phyloP scores from a whole-genome alignment of 2,797 vertebrate species.

The Prionace glauca region DNA sequence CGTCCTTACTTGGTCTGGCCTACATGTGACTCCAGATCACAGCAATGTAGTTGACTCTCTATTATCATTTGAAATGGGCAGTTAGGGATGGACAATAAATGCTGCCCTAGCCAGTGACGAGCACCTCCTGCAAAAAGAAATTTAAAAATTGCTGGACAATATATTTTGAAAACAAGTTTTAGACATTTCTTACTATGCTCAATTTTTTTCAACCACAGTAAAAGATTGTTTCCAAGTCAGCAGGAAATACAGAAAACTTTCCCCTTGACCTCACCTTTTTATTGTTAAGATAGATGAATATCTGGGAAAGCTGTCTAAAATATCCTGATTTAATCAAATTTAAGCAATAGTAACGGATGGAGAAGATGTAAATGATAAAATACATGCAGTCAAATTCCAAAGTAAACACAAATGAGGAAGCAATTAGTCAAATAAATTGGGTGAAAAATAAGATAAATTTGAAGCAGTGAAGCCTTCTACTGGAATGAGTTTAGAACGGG shows the following conservation, averaged over 20 bases:
- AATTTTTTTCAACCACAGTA: background rate
- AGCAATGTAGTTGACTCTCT: no score
- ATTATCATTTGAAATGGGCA: no score
- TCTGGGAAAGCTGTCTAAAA: background rate
- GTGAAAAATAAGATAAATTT: background rate
- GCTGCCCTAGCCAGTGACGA: no score
- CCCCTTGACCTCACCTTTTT: background rate
- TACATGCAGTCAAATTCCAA: background rate
- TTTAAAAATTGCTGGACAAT: background rate
- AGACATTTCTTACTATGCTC: background rate
- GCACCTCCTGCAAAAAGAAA: no score
- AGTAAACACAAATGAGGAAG: background rate
- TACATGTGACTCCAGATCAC: no score
- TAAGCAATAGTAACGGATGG: background rate
- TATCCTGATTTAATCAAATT: background rate
- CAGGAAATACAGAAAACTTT: background rate
- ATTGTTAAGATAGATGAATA: background rate
- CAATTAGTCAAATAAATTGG: background rate
- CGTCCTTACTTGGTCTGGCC: no score
- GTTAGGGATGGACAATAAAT: no score
- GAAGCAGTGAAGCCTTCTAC: background rate
- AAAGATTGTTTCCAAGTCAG: conserved; percentile 6
- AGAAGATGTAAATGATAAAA: conserved; percentile 18
- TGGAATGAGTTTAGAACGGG: background rate
- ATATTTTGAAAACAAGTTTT: background rate